A percentile compares a stretch with the other conserved stretches of the same genome.
Conservation (phyloP, 2,113 vertebrate genomes). For the Bubo bubo region DNA sequence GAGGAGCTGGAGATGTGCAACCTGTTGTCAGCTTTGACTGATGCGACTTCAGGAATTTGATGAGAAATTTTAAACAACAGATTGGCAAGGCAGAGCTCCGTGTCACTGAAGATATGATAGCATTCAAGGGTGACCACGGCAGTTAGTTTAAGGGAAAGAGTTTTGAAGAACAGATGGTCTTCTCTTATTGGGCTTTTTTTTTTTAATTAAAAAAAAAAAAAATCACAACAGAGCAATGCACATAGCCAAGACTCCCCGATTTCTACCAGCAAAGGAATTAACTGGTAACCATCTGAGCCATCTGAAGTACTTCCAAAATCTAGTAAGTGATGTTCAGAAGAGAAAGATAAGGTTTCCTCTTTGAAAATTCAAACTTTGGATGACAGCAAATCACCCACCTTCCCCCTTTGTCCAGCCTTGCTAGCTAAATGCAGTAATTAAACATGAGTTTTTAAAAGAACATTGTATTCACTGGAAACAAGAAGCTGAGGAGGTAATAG, state of each 20-base stretch:
- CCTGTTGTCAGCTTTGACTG: background rate
- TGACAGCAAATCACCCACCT: background rate
- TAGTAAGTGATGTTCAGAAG: background rate
- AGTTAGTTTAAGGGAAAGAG: background rate
- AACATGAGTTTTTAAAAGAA: background rate
- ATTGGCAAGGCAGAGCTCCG: background rate
- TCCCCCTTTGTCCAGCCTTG: background rate
- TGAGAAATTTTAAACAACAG: background rate
- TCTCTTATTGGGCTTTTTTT: background rate
- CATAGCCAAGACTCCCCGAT: background rate
- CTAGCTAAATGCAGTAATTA: background rate
- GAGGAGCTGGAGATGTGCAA: slow-evolving; percentile 16
- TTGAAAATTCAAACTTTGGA: background rate
- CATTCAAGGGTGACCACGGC: background rate
- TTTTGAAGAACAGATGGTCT: background rate
- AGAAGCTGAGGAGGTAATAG: background rate
- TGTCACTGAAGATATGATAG: background rate
- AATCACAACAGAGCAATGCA: background rate
- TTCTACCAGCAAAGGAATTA: background rate
- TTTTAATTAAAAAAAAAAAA: background rate
- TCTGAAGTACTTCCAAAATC: background rate
- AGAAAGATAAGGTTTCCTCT: background rate
- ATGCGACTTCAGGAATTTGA: background rate
- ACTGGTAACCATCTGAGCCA: background rate
- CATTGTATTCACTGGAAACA: background rate